Conservation (phyloP, 1,140 invertebrate species). For the Drosophila sproati region DNA sequence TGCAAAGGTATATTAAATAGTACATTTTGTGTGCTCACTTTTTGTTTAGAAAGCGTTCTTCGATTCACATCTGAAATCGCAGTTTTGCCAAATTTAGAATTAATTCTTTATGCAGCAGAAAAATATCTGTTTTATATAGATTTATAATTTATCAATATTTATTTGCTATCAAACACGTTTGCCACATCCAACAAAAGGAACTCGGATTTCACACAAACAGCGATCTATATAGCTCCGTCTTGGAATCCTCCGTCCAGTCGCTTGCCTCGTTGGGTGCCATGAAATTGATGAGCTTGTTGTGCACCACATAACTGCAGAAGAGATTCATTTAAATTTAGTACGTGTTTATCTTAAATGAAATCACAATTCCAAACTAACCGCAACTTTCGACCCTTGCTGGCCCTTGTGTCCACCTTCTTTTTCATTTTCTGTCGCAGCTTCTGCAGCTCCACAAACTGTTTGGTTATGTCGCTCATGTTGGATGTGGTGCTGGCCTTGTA, state of each 20-base stretch:
- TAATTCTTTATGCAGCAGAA: too few relatives aligned
- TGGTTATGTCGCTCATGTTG: conserved; percentile 92
- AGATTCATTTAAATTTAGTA: conserved; percentile 4
- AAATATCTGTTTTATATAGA: conserved; percentile 2
- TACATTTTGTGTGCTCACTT: too few relatives aligned
- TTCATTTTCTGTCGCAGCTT: conserved; percentile 96
- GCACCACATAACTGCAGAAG: conserved; percentile 90
- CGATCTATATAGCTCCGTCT: conserved; percentile 92
- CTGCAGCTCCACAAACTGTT: conserved; percentile 96
- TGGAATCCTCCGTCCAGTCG: conserved; percentile 91
- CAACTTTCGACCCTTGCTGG: conserved; percentile 96
- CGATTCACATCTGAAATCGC: too few relatives aligned
- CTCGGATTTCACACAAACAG: conserved; percentile 89
- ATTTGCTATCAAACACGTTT: conserved; percentile 14
- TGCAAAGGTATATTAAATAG: too few relatives aligned
- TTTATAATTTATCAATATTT: conserved; percentile 13
- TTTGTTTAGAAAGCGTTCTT: too few relatives aligned
- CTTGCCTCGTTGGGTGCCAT: conserved; percentile 92
- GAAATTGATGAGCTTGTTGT: conserved; percentile 96
- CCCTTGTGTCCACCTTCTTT: conserved; percentile 94
- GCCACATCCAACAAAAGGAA: background rate
- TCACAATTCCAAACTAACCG: conserved; percentile 83
- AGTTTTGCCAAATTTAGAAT: too few relatives aligned
- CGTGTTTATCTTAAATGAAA: background rate
- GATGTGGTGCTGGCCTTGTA: conserved; percentile 92